Percentiles rank a stretch among this genome's conserved stretches.
Conservation (phyloP, 2,113 vertebrate genomes). For the Oncorhynchus nerka region DNA sequence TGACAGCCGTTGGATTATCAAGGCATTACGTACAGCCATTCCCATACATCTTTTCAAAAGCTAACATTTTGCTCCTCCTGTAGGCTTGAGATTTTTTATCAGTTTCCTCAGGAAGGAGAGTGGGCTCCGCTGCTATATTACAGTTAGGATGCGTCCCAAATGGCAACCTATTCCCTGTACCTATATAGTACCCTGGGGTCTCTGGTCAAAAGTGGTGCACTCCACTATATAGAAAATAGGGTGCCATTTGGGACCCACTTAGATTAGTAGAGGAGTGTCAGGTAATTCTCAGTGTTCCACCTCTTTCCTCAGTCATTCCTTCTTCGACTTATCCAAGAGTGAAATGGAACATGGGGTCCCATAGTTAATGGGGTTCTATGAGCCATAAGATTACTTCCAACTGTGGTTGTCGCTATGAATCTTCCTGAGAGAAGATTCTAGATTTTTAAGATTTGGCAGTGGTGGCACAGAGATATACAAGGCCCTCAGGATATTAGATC, state of each 20-base stretch:
- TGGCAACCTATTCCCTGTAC: no score
- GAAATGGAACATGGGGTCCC: constrained; percentile 63
- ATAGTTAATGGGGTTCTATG: constrained; percentile 72
- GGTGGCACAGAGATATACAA: background rate
- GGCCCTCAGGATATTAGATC: background rate
- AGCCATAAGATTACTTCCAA: constrained; percentile 71
- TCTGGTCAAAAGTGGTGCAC: no score
- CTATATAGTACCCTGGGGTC: no score
- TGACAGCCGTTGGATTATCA: constrained; percentile 25
- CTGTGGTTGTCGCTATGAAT: constrained; percentile 65
- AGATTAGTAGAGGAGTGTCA: constrained; percentile 36
- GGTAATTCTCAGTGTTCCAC: constrained; percentile 23
- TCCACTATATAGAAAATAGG: constrained; percentile 20
- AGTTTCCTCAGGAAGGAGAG: background rate
- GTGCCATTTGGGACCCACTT: constrained; percentile 33
- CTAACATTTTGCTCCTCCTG: constrained; percentile 24
- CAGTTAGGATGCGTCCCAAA: background rate
- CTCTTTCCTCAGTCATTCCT: constrained; percentile 56
- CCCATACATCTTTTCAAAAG: constrained; percentile 19
- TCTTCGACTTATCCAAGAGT: constrained; percentile 63
- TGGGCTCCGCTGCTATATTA: background rate
- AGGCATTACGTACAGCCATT: constrained; percentile 31
- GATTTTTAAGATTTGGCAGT: no score
- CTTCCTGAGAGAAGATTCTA: constrained; percentile 43
- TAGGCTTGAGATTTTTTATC: constrained; percentile 7